Evolutionary conservation across 2,888 invertebrate species (phyloP).

Genomic region (Plusia festucae): DNA sequence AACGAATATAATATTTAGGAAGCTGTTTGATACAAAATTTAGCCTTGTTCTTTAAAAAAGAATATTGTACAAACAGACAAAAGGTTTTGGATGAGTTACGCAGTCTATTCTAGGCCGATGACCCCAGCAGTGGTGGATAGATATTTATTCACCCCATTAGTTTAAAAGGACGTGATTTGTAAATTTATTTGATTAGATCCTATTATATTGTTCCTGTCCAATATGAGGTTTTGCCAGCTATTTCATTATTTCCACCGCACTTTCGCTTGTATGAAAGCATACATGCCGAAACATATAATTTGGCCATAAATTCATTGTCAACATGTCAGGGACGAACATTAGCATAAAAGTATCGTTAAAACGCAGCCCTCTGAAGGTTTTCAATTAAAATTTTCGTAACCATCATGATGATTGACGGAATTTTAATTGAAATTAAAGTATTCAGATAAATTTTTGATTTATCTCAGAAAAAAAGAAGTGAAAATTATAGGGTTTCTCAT

Average conservation of each 20-base stretch:
- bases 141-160: not conserved
- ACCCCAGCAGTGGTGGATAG: not conserved
- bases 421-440: slow-evolving; percentile 60
- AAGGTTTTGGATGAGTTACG: no score
- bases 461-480: slow-evolving; percentile 2
- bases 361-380: slow-evolving; percentile 61
- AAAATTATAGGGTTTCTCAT: not conserved
- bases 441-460: slow-evolving; percentile 17
- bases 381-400: slow-evolving; percentile 70
- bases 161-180: not conserved
- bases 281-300: slow-evolving; percentile 5
- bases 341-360: slow-evolving; percentile 73
- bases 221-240: slow-evolving; percentile 4
- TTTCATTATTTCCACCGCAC: not conserved
- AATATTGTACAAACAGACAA: not conserved
- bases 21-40: not conserved
- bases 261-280: not conserved
- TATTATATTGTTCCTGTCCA: not conserved
- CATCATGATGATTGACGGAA: slow-evolving; percentile 66
- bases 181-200: not conserved
- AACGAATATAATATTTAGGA: slow-evolving; percentile 54
- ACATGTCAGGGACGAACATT: slow-evolving; percentile 61
- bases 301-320: slow-evolving; percentile 26
- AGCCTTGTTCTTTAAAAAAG: not conserved
- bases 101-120: no score